These are phyloP conservation scores for Brachyptera risi DNA, from an alignment of 2,888 invertebrate genomes.

Conservation along the genomic window DNA sequence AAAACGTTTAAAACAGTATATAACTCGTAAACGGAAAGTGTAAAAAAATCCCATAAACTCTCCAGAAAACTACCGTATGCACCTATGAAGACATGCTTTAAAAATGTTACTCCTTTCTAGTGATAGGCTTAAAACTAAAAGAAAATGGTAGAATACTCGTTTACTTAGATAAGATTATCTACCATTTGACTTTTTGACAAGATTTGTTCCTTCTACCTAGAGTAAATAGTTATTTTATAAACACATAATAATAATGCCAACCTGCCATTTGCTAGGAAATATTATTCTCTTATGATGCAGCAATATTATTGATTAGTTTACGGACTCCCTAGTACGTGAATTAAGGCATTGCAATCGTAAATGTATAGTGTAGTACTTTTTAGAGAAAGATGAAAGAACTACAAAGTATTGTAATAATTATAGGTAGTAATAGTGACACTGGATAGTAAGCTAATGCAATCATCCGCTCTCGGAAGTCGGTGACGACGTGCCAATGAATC, in stretches of 20 bases:
- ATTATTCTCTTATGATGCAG: neutral
- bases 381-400: neutral
- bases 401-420: slow-evolving; percentile 1
- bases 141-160: too few relatives aligned
- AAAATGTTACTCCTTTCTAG: too few relatives aligned
- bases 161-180: neutral
- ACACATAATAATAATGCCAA: neutral
- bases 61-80: too few relatives aligned
- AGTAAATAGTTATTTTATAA: neutral
- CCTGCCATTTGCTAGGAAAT: neutral
- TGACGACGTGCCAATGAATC: too few relatives aligned
- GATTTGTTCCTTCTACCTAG: slow-evolving; percentile 1
- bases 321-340: neutral
- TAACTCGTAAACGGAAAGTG: too few relatives aligned
- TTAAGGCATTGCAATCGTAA: slow-evolving; percentile 11
- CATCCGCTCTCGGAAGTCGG: too few relatives aligned
- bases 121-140: too few relatives aligned
- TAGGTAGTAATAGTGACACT: too few relatives aligned
- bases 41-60: too few relatives aligned
- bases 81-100: too few relatives aligned
- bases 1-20: too few relatives aligned
- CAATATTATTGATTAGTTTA: neutral
- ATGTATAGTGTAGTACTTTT: neutral
- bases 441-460: too few relatives aligned
- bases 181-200: slow-evolving; percentile 2